Evolutionary conservation across 2,113 vertebrate species (phyloP).

Genomic region (Phyllopteryx taeniolatus): DNA sequence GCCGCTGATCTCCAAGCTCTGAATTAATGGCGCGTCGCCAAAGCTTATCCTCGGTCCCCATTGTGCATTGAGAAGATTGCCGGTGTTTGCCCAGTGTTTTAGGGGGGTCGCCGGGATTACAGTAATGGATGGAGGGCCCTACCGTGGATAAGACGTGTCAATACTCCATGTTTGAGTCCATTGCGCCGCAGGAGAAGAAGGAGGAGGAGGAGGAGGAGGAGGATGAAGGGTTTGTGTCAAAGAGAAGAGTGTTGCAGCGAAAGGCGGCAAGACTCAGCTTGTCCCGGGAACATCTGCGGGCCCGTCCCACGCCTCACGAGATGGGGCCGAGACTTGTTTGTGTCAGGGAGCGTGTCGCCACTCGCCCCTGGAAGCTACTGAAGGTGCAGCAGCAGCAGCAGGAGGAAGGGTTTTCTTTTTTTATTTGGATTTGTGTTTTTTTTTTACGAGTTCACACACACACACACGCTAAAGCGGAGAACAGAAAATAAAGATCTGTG

Average conservation of each 20-base stretch:
- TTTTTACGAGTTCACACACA: constrained; percentile 21
- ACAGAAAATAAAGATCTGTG: too few species aligned
- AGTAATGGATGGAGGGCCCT: constrained; percentile 71
- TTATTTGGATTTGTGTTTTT: too few species aligned
- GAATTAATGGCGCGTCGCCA: constrained; percentile 49
- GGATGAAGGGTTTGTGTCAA: constrained; percentile 75
- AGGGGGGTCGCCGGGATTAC: constrained; percentile 65
- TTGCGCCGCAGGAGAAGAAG: constrained; percentile 71
- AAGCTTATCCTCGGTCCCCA: constrained; percentile 17
- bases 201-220: constrained; percentile 78
- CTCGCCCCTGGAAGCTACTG: constrained; percentile 76
- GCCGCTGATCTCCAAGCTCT: background rate
- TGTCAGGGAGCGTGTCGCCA: constrained; percentile 85
- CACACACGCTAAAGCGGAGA: too few species aligned
- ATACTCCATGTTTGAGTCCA: constrained; percentile 64
- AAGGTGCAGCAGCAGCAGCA: constrained; percentile 63
- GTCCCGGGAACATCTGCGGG: constrained; percentile 91
- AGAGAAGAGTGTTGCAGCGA: constrained; percentile 87
- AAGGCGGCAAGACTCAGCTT: constrained; percentile 91
- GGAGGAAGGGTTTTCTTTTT: constrained; percentile 25
- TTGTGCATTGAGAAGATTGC: constrained; percentile 47
- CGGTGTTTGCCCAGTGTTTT: constrained; percentile 62
- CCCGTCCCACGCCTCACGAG: constrained; percentile 87
- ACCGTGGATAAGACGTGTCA: constrained; percentile 71
- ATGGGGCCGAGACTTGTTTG: constrained; percentile 95